Percentiles rank a stretch among this genome's conserved stretches.
Evolutionary conservation across 1,140 invertebrate species (phyloP).

Genomic region (Amyelois transitella): DNA sequence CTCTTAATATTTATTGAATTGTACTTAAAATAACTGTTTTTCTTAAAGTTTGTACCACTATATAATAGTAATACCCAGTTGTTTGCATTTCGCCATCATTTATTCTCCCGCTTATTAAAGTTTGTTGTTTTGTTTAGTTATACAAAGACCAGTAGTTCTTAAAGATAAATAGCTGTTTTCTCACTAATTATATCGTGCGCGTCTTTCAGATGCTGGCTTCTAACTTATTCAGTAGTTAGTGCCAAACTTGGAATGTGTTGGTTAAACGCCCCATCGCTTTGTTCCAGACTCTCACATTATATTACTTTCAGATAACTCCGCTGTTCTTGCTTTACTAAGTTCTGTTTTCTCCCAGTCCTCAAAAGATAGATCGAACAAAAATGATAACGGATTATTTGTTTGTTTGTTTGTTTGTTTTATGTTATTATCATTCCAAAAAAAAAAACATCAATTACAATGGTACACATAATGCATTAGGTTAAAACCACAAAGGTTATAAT

Average conservation of each 20-base stretch:
- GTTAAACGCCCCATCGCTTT: background rate
- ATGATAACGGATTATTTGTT: too few species aligned
- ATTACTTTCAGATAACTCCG: background rate
- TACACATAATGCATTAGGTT: too few species aligned
- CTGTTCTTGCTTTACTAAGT: background rate
- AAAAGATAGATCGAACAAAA: too few species aligned
- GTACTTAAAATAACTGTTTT: background rate
- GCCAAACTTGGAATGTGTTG: background rate
- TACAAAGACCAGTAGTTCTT: background rate
- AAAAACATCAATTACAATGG: too few species aligned
- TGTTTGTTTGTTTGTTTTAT: too few species aligned
- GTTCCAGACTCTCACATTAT: background rate
- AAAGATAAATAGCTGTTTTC: background rate
- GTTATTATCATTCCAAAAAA: too few species aligned
- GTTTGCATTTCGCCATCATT: background rate
- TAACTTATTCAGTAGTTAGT: background rate
- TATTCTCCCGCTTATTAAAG: background rate
- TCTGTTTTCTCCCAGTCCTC: too few species aligned
- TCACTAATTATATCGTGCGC: background rate
- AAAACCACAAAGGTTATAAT: too few species aligned
- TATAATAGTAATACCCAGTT: background rate
- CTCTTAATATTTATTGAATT: background rate
- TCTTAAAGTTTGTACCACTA: background rate
- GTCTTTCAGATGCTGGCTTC: background rate
- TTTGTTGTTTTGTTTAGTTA: background rate